These are phyloP conservation scores for Semicossyphus pulcher DNA, from an alignment of 2,113 vertebrate species.

Conservation along the genomic window DNA sequence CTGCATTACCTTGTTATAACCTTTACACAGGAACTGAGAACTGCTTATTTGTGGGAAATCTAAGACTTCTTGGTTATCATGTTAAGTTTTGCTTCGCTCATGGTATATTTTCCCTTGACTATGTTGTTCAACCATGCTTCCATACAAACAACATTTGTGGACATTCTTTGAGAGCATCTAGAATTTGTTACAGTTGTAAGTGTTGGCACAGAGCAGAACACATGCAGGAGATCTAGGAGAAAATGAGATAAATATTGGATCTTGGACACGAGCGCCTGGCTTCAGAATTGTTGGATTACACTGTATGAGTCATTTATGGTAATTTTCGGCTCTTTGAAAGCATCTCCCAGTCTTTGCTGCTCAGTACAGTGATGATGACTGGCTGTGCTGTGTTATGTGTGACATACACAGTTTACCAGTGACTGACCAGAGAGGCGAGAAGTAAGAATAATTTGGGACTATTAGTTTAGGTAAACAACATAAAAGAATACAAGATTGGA, in stretches of 20 bases:
- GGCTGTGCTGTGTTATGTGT: background rate
- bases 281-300: background rate
- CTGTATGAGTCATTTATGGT: slow-evolving; percentile 17
- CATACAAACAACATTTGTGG: background rate
- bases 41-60: background rate
- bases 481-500: slow-evolving; percentile 4
- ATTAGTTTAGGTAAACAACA: slow-evolving; percentile 12
- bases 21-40: background rate
- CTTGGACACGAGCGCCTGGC: background rate
- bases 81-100: background rate
- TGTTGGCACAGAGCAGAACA: background rate
- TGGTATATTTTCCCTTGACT: background rate
- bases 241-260: slow-evolving; percentile 21
- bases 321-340: background rate
- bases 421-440: background rate
- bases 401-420: background rate
- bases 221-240: background rate
- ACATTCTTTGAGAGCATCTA: background rate
- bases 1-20: background rate
- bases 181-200: background rate
- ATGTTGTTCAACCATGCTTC: background rate
- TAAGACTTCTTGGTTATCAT: background rate
- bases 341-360: background rate
- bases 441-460: background rate
- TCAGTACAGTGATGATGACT: background rate